Evolutionary conservation across 2,113 vertebrate species (phyloP).

Genomic region (Chamaea fasciata): DNA sequence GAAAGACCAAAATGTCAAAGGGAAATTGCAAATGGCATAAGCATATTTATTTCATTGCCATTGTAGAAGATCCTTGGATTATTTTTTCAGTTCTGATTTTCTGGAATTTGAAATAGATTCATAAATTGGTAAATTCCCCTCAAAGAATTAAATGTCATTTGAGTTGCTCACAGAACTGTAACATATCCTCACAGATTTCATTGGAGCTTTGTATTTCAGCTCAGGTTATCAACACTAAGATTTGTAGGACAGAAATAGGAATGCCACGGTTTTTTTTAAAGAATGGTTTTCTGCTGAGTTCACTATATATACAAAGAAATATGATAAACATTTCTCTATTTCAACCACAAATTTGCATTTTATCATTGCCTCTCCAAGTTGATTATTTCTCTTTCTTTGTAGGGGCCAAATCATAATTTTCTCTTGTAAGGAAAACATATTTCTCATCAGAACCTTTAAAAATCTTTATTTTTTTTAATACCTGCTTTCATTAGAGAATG

Average conservation of each 20-base stretch:
- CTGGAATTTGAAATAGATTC: background rate
- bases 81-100: background rate
- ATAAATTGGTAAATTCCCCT: background rate
- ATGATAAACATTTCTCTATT: background rate
- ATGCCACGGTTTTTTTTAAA: background rate
- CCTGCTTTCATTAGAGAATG: background rate
- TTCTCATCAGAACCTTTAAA: background rate
- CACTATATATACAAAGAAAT: background rate
- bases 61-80: background rate
- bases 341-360: constrained; percentile 26
- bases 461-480: background rate
- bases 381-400: background rate
- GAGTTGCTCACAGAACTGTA: background rate
- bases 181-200: background rate
- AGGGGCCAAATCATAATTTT: background rate
- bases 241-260: background rate
- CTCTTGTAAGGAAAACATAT: background rate
- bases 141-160: background rate
- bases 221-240: background rate
- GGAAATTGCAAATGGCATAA: background rate
- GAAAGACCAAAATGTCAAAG: background rate
- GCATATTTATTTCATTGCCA: background rate
- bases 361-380: background rate
- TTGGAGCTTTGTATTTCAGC: background rate
- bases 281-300: background rate